phyloP scores from a whole-genome alignment of 2,797 vertebrate species.

The Antennarius maculatus region DNA sequence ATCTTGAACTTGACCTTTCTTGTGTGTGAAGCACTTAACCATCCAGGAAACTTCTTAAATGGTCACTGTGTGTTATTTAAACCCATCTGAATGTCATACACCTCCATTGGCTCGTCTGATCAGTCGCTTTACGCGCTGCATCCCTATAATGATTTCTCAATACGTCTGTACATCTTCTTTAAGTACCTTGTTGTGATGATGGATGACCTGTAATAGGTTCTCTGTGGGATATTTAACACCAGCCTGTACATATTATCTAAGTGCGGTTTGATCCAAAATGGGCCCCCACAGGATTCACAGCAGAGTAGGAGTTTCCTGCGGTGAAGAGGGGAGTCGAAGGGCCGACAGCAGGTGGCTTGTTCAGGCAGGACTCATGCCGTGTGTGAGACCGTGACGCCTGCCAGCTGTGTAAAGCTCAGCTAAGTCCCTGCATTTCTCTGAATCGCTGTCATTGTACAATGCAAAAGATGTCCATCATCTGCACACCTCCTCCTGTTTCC shows the following conservation, averaged over 20 bases:
- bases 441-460: slow-evolving; percentile 19
- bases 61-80: slow-evolving; percentile 14
- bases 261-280: slow-evolving; percentile 53
- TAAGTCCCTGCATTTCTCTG: slow-evolving; percentile 39
- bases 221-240: slow-evolving; percentile 39
- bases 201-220: slow-evolving; percentile 17
- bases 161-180: slow-evolving; percentile 5
- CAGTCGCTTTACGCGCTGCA: background rate
- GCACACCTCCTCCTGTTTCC: slow-evolving; percentile 18
- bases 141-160: slow-evolving; percentile 11
- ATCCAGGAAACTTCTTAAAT: background rate
- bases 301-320: slow-evolving; percentile 42
- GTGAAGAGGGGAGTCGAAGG: slow-evolving; percentile 39
- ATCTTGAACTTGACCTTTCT: slow-evolving; percentile 6
- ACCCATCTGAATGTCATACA: slow-evolving; percentile 16
- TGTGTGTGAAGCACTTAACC: slow-evolving; percentile 27
- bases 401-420: slow-evolving; percentile 70
- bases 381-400: slow-evolving; percentile 43
- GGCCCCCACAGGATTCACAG: slow-evolving; percentile 9
- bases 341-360: slow-evolving; percentile 55
- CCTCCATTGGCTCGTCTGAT: background rate
- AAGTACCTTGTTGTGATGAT: slow-evolving; percentile 11
- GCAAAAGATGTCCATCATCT: slow-evolving; percentile 24
- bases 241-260: slow-evolving; percentile 27
- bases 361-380: slow-evolving; percentile 49